Percentiles rank a stretch among this genome's conserved stretches.
These are phyloP conservation scores for Lagorchestes hirsutus DNA, from an alignment of 2,797 vertebrate genomes.

Conservation along the genomic window DNA sequence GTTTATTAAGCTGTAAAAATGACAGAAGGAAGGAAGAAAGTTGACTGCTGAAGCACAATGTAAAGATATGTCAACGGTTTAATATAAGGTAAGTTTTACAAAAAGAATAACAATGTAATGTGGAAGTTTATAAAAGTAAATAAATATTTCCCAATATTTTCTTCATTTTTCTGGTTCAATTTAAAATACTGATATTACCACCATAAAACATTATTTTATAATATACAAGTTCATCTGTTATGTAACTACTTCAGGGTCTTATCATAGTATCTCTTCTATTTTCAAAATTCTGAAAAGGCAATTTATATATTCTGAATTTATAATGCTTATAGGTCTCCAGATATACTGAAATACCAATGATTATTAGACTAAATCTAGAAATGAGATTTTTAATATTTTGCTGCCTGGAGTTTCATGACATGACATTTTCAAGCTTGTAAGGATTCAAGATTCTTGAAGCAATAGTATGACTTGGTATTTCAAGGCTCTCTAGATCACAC, in stretches of 20 bases:
- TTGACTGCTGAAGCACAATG: conserved; percentile 9
- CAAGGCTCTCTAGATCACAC: no score
- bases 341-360: not conserved
- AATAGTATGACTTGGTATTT: not conserved
- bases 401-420: not conserved
- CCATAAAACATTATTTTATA: not conserved
- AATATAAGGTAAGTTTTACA: not conserved
- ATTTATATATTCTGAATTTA: not conserved
- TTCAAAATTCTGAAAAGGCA: not conserved
- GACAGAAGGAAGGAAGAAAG: not conserved
- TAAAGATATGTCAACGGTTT: not conserved
- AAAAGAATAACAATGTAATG: not conserved
- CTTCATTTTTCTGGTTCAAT: not conserved
- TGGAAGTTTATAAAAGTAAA: conserved; percentile 7
- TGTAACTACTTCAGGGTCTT: not conserved
- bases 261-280: not conserved
- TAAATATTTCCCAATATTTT: not conserved
- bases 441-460: not conserved
- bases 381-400: not conserved
- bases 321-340: not conserved
- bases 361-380: not conserved
- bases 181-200: not conserved
- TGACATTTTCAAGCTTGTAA: not conserved
- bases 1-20: conserved; percentile 93
- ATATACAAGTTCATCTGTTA: not conserved